Conservation (phyloP, 1,140 invertebrate species). For the Drosophila burlai region DNA sequence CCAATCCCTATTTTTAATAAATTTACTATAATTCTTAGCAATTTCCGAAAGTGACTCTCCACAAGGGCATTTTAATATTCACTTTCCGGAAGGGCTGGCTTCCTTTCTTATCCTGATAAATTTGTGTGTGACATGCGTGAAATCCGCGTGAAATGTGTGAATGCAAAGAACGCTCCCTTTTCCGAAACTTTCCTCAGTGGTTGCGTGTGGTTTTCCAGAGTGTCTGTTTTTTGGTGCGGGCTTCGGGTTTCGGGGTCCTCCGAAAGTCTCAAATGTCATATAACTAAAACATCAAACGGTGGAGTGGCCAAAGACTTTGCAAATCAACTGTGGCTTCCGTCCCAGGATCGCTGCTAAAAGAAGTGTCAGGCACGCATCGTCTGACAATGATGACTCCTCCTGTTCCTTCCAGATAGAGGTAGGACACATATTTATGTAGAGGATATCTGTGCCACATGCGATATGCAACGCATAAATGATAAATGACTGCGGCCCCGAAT, state of each 20-base stretch:
- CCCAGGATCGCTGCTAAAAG: slow-evolving; percentile 62
- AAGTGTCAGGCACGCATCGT: slow-evolving; percentile 63
- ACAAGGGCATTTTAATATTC: slow-evolving; percentile 18
- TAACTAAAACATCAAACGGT: slow-evolving; percentile 69
- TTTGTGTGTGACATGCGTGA: slow-evolving; percentile 59
- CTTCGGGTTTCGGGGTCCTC: slow-evolving; percentile 45
- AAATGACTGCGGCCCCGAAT: slow-evolving; percentile 71
- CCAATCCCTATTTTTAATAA: not conserved
- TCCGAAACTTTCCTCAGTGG: not conserved
- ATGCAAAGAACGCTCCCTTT: slow-evolving; percentile 29
- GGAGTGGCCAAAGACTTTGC: slow-evolving; percentile 65
- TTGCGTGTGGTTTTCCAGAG: slow-evolving; percentile 6
- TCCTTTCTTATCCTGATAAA: slow-evolving; percentile 62
- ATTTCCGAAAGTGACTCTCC: slow-evolving; percentile 1
- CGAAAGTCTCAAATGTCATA: slow-evolving; percentile 76
- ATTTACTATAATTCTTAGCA: no score
- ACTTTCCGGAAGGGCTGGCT: not conserved
- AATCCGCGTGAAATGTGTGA: slow-evolving; percentile 55
- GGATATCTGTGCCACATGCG: slow-evolving; percentile 12
- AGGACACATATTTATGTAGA: not conserved
- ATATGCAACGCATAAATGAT: slow-evolving; percentile 76
- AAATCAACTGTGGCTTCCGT: slow-evolving; percentile 72
- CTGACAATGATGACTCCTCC: slow-evolving; percentile 52
- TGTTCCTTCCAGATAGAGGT: not conserved
- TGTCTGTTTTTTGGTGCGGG: slow-evolving; percentile 15